These are phyloP conservation scores for Alectura lathami DNA, from an alignment of 2,113 vertebrate genomes.

Conservation along the genomic window DNA sequence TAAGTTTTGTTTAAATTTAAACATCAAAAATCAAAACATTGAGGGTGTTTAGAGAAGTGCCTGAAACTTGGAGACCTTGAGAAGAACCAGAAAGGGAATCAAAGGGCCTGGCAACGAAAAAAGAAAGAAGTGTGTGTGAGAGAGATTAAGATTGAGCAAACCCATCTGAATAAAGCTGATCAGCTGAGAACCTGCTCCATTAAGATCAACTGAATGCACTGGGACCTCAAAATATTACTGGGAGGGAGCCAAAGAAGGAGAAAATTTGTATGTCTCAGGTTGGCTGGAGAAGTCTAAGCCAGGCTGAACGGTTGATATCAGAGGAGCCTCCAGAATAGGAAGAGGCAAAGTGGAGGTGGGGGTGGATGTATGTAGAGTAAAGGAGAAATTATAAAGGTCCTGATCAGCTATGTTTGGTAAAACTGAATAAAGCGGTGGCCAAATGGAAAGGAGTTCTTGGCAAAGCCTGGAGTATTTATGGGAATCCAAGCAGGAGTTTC, in stretches of 20 bases:
- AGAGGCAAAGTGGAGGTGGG: neutral
- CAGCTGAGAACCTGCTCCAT: neutral
- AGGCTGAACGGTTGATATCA: neutral
- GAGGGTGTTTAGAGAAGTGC: constrained; percentile 61
- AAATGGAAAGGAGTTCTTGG: constrained; percentile 8
- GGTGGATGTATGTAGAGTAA: neutral
- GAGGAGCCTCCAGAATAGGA: neutral
- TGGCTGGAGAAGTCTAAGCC: neutral
- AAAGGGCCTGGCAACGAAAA: neutral
- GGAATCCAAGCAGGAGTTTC: constrained; percentile 2
- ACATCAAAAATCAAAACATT: constrained; percentile 64
- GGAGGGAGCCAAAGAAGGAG: neutral
- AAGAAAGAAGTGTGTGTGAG: neutral
- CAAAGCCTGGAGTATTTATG: constrained; percentile 2
- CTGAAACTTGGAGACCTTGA: constrained; percentile 51
- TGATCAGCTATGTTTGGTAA: neutral
- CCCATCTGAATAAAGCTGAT: neutral
- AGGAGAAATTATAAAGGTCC: neutral
- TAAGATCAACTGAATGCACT: constrained; percentile 14
- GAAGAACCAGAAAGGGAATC: constrained; percentile 58
- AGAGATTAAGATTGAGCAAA: constrained; percentile 26
- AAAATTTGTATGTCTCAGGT: neutral
- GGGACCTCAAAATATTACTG: neutral
- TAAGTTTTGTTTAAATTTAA: constrained; percentile 69
- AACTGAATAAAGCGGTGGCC: constrained; percentile 25